These are phyloP conservation scores for Hoplostethus atlanticus DNA, from an alignment of 2,797 vertebrate genomes.

Conservation along the genomic window DNA sequence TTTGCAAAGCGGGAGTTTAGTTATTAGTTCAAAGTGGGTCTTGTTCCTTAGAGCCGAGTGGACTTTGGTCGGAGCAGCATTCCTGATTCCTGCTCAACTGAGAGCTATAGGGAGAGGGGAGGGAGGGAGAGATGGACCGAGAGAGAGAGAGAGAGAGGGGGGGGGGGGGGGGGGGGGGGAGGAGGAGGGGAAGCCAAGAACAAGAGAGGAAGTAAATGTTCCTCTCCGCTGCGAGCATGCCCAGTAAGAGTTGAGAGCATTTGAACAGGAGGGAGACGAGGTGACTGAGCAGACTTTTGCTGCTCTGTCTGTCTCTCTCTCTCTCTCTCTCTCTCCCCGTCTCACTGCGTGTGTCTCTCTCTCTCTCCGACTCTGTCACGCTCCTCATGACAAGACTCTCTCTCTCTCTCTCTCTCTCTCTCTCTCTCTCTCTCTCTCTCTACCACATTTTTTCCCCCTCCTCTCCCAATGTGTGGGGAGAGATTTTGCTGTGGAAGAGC, in stretches of 20 bases:
- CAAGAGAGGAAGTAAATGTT: conserved; percentile 81
- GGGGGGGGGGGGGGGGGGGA: conserved; percentile 9
- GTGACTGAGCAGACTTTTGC: conserved; percentile 73
- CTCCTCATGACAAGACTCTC: background rate
- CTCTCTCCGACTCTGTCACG: conserved; percentile 22
- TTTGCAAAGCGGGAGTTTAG: background rate
- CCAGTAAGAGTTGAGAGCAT: conserved; percentile 79
- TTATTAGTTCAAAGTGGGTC: conserved; percentile 76
- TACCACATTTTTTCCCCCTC: conserved; percentile 37
- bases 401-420: conserved; percentile 31
- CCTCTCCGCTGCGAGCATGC: conserved; percentile 81
- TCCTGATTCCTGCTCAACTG: conserved; percentile 84
- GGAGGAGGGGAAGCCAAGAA: conserved; percentile 69
- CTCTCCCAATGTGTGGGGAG: conserved; percentile 39
- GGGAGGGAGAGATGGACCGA: conserved; percentile 1
- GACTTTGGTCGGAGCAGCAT: conserved; percentile 87
- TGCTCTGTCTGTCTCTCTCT: conserved; percentile 37
- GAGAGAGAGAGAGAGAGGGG: conserved; percentile 10
- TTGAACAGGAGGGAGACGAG: conserved; percentile 79
- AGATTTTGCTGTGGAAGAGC: conserved; percentile 51
- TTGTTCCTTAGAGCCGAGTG: conserved; percentile 76
- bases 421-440: conserved; percentile 26
- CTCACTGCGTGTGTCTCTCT: conserved; percentile 28
- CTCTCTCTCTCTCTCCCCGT: conserved; percentile 32
- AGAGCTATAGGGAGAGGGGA: conserved; percentile 68